Evolutionary conservation across 2,113 vertebrate species (phyloP), one percentile per base, ranked within the genome.

Genomic region (Loxodonta africana): DNA sequence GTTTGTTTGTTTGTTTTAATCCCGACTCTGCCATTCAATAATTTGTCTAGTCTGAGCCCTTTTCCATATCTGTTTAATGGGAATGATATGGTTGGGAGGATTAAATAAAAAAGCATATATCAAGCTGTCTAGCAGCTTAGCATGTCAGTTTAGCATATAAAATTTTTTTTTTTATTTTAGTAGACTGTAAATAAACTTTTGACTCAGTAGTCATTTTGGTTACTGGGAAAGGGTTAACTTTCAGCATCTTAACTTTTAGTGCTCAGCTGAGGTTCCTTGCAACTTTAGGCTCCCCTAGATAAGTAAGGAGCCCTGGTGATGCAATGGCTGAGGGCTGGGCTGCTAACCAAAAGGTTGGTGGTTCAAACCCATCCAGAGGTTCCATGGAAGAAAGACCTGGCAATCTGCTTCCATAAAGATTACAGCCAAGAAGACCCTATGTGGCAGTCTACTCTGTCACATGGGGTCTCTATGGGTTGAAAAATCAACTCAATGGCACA

Each of bases 31-130:
- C 67, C 48, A 93, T 83, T 94, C 65, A 91, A 48, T 86, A 88
- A 62, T 37, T 93, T 86, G 26, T n/a, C 62, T 95, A 57, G 8
- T 84, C 84, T 90, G 57, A 84, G 51, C 25, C 53, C 23, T 12
- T 94, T 95, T n/a, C 71, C 71, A 1, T 91, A 87, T 69, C 23
- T 81, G 63, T 91, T 71, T 96, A 97, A 83, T 89, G 48, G 30
- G 37, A 69, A 76, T 77, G 46, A 83, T 69, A 28, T n/a, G 4
- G 37, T 88, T 94, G 41, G 46, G 60, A 92, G 10, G 20, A 67
- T 83, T 83, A 81, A 96, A 37, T 62, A 20, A 96, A 83, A 87
- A 83, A 48, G 23, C 5, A 5, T 26, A 0, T 57, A 57, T 94
- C 37, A 91, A 74, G 73, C 48, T 62, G 9, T 83, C 30, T 83